phyloP scores from a whole-genome alignment of 2,113 vertebrate genomes.

The Gallinago paraguaiae region DNA sequence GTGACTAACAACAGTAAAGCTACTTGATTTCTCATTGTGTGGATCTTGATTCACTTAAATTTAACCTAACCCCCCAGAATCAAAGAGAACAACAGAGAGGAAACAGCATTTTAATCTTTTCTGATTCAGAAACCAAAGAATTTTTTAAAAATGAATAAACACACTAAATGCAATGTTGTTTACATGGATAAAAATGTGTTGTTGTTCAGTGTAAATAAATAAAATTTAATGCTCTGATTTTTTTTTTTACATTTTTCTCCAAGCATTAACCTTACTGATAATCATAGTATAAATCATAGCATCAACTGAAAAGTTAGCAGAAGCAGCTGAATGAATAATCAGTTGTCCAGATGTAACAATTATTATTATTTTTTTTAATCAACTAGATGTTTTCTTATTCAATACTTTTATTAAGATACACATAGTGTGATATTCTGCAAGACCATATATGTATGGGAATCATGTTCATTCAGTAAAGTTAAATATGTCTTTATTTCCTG shows the following conservation, averaged over 20 bases:
- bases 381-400: neutral
- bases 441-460: neutral
- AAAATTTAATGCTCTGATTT: neutral
- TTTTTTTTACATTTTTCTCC: neutral
- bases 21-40: neutral
- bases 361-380: neutral
- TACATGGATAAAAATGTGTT: neutral
- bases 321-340: neutral
- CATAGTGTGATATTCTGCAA: neutral
- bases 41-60: neutral
- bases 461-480: neutral
- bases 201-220: neutral
- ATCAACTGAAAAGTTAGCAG: neutral
- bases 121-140: neutral
- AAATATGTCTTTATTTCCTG: neutral
- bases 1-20: neutral
- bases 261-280: neutral
- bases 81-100: neutral
- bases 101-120: neutral
- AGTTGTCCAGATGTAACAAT: neutral
- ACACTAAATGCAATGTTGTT: neutral
- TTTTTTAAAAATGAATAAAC: neutral
- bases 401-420: neutral
- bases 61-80: neutral
- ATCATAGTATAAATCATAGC: neutral